A percentile compares a stretch with the other conserved stretches of the same genome.
Evolutionary conservation across 1,140 invertebrate species (phyloP).

Genomic region (Tetramorium parvispinum): DNA sequence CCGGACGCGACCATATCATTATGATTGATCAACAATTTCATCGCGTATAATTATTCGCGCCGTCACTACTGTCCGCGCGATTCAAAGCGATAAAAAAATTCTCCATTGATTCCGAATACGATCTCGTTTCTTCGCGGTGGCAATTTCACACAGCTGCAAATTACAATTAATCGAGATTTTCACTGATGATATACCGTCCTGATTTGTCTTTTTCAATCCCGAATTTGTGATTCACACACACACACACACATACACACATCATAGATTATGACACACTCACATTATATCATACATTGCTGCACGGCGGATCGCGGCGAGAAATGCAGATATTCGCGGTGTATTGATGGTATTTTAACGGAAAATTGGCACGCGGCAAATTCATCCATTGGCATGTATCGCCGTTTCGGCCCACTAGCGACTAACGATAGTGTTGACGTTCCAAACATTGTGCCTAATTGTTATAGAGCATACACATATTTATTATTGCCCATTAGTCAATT

Average conservation of each 20-base stretch:
- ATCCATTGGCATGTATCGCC: neutral
- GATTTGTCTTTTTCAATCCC: neutral
- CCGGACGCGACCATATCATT: neutral
- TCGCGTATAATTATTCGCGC: neutral
- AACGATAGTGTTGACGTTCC: neutral
- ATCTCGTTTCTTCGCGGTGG: neutral
- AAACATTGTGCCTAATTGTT: constrained; percentile 2
- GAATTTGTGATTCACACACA: constrained; percentile 5
- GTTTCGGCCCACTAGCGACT: neutral
- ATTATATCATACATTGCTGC: neutral
- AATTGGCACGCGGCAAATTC: constrained; percentile 8
- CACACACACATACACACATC: constrained; percentile 25
- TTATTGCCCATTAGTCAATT: neutral
- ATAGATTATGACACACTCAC: constrained; percentile 21
- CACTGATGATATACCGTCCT: neutral
- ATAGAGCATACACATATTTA: neutral
- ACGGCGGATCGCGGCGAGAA: neutral
- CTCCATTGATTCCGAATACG: neutral
- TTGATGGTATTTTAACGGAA: neutral
- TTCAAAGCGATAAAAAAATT: neutral
- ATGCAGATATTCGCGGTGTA: neutral
- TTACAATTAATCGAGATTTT: neutral
- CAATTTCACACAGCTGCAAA: neutral
- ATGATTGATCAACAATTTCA: constrained; percentile 24
- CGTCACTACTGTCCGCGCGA: neutral